phyloP scores from a whole-genome alignment of 2,888 invertebrate genomes.

The Pomacea canaliculata region DNA sequence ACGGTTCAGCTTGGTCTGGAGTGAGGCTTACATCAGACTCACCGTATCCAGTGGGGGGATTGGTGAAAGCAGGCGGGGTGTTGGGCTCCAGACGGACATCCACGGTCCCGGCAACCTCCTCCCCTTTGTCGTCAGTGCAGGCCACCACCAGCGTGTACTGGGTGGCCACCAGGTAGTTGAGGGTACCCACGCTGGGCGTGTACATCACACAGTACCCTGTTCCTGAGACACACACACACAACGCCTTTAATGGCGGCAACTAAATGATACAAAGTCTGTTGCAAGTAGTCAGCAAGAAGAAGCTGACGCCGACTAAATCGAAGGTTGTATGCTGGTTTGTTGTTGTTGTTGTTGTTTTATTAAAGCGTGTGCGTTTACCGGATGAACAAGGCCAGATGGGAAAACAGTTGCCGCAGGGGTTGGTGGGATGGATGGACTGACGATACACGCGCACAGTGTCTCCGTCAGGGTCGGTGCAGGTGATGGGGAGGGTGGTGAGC shows the following conservation, averaged over 20 bases:
- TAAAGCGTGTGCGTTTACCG: background rate
- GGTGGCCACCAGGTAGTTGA: constrained; percentile 10
- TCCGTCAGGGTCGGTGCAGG: constrained; percentile 25
- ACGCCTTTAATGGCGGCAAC: background rate
- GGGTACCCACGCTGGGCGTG: constrained; percentile 24
- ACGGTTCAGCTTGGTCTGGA: too few species aligned
- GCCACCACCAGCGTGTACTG: constrained; percentile 24
- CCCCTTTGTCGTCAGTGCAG: constrained; percentile 21
- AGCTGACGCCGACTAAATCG: too few species aligned
- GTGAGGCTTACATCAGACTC: background rate
- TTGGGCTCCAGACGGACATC: constrained; percentile 29
- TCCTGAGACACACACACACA: background rate
- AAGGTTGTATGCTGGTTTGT: too few species aligned
- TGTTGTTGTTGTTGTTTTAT: background rate
- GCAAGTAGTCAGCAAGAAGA: too few species aligned
- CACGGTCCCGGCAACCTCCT: background rate
- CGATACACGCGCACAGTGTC: constrained; percentile 5
- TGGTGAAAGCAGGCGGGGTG: constrained; percentile 24
- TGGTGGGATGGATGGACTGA: constrained; percentile 7
- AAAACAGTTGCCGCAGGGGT: constrained; percentile 23
- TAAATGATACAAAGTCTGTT: background rate
- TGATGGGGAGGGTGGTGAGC: constrained; percentile 1
- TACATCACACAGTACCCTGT: constrained; percentile 24
- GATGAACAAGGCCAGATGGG: constrained; percentile 12
- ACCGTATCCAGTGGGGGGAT: background rate